Conservation (phyloP, 2,888 invertebrate genomes). For the Acronicta aceris region DNA sequence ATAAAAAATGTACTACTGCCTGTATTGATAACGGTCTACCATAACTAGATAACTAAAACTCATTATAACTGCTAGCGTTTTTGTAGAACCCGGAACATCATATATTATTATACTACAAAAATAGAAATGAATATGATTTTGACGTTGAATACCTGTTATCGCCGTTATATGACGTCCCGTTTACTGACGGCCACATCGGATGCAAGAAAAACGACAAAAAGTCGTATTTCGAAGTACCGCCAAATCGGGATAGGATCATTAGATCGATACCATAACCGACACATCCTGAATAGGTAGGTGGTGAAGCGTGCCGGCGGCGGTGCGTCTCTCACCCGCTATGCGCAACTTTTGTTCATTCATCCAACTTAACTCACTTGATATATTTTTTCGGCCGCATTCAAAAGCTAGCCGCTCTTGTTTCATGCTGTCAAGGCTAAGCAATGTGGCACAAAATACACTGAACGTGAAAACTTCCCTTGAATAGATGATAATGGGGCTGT, state of each 20-base stretch:
- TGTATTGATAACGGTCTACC: slow-evolving; percentile 13
- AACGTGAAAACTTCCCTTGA: slow-evolving; percentile 59
- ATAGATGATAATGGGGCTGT: slow-evolving; percentile 65
- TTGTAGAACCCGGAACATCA: slow-evolving; percentile 27
- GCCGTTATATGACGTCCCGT: slow-evolving; percentile 86
- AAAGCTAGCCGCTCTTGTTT: slow-evolving; percentile 63
- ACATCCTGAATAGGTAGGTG: slow-evolving; percentile 87
- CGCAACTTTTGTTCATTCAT: slow-evolving; percentile 81
- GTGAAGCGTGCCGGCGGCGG: slow-evolving; percentile 78
- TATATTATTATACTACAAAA: slow-evolving; percentile 54
- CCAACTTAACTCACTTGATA: slow-evolving; percentile 54
- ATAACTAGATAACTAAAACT: slow-evolving; percentile 18
- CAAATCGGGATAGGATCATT: slow-evolving; percentile 85
- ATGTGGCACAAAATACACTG: slow-evolving; percentile 47
- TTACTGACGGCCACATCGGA: slow-evolving; percentile 73
- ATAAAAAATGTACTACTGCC: background rate
- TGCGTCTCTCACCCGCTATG: slow-evolving; percentile 59
- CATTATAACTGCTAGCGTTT: slow-evolving; percentile 26
- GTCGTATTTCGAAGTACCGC: slow-evolving; percentile 76
- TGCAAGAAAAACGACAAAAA: slow-evolving; percentile 83
- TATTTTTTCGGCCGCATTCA: slow-evolving; percentile 59
- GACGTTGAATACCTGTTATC: slow-evolving; percentile 71
- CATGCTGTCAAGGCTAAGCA: slow-evolving; percentile 37
- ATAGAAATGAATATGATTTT: slow-evolving; percentile 70
- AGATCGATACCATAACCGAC: slow-evolving; percentile 86